Base-by-base conservation (phyloP, 23 tunicate species). In the Diplosoma virens region DNA sequence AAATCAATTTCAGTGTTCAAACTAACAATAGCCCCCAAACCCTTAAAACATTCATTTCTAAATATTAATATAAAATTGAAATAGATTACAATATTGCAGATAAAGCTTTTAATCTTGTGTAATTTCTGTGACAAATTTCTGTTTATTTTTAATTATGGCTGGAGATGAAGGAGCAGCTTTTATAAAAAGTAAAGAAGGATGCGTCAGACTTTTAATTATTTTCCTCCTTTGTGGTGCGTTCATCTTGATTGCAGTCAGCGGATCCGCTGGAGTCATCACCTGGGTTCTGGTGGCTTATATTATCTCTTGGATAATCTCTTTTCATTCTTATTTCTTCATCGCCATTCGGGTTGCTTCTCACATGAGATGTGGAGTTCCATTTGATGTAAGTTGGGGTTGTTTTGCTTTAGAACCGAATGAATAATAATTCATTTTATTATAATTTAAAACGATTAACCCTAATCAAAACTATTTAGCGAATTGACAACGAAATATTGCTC, bases 281-380 rank as follows among this genome's bases (percentile, higher is more conserved):
- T 89, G 96, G 96, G 75, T 81, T 1, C 30, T 89, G 75, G 88
- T 84, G 14, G 96, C 96, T 32, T 89, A 77, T 71, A 53, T 89
- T 32, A 82, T 89, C 23, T 61, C 96, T 0, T 89, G 84, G 81
- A 52, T 80, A 16, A 23, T 82, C 3, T 69, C 88, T 22, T 46
- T 89, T 16, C 58, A 84, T 21, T 65, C 84, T 2, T 89, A 68
- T 58, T 89, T 89, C 70, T 82, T 89, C 60, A 82, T 82, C 3
- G 79, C 81, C 18, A 65, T 80, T 1, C 72, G 59, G 1, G 74
- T 89, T 0, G 69, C 80, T 5, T 68, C 84, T 18, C 72, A 89
- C 29, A 82, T 89, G 96, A 54, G 82, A 20, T 89, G 96, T 34
- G 96, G 96, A 31, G 83, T 84, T 5, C n/a, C 73, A 0, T 87